Conservation (phyloP, 2,113 vertebrate genomes). For the Psammodynastes pulverulentus region DNA sequence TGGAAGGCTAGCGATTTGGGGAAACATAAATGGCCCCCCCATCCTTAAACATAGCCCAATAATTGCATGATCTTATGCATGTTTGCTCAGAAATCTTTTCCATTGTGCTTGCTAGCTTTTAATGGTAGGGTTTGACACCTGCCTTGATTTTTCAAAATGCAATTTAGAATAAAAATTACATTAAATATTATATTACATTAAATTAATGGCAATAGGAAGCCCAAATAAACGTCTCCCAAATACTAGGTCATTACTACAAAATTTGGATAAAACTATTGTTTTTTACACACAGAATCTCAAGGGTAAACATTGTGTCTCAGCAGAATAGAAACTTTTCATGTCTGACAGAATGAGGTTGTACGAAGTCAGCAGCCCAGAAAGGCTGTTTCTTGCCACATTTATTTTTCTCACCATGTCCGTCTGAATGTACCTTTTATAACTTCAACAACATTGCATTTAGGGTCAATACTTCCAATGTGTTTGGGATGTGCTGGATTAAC, state of each 20-base stretch:
- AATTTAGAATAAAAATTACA: not conserved
- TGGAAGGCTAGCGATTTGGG: not conserved
- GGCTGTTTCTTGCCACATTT: not conserved
- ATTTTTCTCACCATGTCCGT: not conserved
- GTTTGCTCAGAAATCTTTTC: not conserved
- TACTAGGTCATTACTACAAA: not conserved
- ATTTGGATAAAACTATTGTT: not conserved
- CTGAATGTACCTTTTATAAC: constrained; percentile 85
- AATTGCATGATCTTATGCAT: not conserved
- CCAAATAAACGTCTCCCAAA: not conserved
- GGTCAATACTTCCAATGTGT: constrained; percentile 97
- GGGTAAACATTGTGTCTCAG: not conserved
- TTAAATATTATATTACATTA: not conserved
- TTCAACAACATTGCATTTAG: constrained; percentile 84
- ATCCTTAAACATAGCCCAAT: not conserved
- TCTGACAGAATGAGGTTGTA: not conserved
- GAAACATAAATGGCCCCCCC: not conserved
- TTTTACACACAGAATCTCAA: not conserved
- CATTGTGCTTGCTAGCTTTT: not conserved
- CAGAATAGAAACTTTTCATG: not conserved
- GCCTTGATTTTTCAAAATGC: not conserved
- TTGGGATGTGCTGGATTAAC: constrained; percentile 92
- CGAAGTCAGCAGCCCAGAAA: not conserved
- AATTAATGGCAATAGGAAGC: not conserved
- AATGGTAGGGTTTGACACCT: not conserved